These are phyloP conservation scores for Campylomormyrus numenius DNA, from an alignment of 2,113 vertebrate species.

Conservation along the genomic window DNA sequence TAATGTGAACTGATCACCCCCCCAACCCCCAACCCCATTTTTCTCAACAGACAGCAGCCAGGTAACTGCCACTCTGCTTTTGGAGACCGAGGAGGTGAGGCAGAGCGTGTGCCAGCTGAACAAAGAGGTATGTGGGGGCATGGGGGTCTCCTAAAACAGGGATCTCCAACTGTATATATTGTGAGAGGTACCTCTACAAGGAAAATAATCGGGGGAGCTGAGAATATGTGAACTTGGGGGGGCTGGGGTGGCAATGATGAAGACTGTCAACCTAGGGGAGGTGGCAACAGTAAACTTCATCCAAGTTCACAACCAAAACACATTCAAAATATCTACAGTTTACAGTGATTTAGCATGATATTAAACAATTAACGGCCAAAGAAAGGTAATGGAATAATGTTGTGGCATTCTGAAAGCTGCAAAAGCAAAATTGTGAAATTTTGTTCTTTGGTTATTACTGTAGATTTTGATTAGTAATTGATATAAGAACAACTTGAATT, in stretches of 20 bases:
- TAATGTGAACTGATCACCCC: background rate
- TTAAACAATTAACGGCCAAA: background rate
- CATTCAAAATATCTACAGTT: background rate
- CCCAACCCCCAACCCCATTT: background rate
- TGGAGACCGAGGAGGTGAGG: conserved; percentile 76
- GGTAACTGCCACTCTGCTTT: conserved; percentile 50
- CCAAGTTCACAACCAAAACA: background rate
- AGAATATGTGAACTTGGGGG: background rate
- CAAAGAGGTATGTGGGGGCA: conserved; percentile 65
- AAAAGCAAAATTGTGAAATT: background rate
- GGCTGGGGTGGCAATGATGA: background rate
- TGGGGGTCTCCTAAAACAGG: background rate
- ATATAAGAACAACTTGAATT: background rate
- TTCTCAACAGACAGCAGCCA: conserved; percentile 46
- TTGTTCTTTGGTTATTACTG: background rate
- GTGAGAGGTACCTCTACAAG: background rate
- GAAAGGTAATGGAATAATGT: background rate
- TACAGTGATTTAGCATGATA: background rate
- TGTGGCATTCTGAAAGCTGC: background rate
- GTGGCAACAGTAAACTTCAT: background rate
- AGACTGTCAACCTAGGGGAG: background rate
- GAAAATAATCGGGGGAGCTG: background rate
- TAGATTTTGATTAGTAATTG: background rate
- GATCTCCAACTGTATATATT: background rate
- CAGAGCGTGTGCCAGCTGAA: conserved; percentile 74